A percentile compares a stretch with the other conserved stretches of the same genome.
Evolutionary conservation across 1,140 invertebrate genomes (phyloP).

Genomic region (Orius insidiosus): DNA sequence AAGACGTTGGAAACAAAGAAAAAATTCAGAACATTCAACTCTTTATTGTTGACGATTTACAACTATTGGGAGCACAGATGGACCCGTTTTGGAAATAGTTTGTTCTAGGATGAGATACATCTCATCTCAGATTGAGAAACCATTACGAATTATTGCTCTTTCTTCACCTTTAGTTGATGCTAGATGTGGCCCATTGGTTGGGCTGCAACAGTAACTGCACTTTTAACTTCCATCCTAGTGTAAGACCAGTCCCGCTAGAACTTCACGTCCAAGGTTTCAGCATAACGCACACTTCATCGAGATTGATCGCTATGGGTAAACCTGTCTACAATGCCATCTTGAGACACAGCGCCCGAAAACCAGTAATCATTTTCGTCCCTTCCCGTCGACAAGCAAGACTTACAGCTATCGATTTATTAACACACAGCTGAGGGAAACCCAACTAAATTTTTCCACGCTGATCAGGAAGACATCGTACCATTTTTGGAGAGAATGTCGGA

Average conservation of each 20-base stretch:
- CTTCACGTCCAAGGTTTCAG: constrained; percentile 94
- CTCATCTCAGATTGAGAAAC: constrained; percentile 83
- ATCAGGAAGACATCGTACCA: constrained; percentile 69
- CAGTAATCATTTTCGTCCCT: constrained; percentile 93
- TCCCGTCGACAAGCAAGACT: constrained; percentile 82
- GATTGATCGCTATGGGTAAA: constrained; percentile 92
- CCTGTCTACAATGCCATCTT: constrained; percentile 91
- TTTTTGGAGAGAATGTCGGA: constrained; percentile 77
- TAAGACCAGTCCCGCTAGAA: constrained; percentile 85
- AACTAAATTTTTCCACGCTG: constrained; percentile 72
- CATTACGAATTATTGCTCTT: constrained; percentile 88
- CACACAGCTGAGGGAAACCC: constrained; percentile 77
- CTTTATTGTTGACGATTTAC: constrained; percentile 97
- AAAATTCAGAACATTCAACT: constrained; percentile 91
- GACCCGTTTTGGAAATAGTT: constrained; percentile 90
- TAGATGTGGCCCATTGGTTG: constrained; percentile 91
- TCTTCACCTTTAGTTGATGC: constrained; percentile 90
- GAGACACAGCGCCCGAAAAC: constrained; percentile 70
- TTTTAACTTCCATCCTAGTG: constrained; percentile 98
- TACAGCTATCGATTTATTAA: constrained; percentile 88
- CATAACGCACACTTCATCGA: constrained; percentile 89
- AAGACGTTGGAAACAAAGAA: constrained; percentile 93
- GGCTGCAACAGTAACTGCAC: constrained; percentile 81
- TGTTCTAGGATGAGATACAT: constrained; percentile 97
- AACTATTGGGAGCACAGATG: constrained; percentile 70